These are phyloP conservation scores for Belonocnema kinseyi DNA, from an alignment of 1,140 invertebrate species.

Conservation along the genomic window DNA sequence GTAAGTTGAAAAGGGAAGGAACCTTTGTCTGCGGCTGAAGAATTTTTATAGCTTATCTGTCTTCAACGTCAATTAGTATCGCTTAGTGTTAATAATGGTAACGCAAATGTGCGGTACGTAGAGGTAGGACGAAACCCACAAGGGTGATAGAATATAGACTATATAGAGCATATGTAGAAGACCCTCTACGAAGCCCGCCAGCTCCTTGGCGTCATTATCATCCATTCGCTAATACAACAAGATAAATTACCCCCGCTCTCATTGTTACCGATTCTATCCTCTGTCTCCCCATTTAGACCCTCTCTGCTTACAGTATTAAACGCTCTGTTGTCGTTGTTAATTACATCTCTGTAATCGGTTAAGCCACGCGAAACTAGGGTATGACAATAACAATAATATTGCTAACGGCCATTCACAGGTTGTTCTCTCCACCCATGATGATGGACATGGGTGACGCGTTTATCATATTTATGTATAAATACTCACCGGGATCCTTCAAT, in stretches of 20 bases:
- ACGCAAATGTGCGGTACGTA: not conserved
- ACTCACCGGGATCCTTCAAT: not conserved
- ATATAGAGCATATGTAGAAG: constrained; percentile 14
- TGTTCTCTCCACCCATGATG: constrained; percentile 11
- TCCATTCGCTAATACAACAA: constrained; percentile 62
- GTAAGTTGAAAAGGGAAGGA: too few species aligned
- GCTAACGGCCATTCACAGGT: constrained; percentile 21
- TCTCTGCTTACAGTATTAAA: constrained; percentile 12
- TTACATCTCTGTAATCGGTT: constrained; percentile 29
- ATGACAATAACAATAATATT: constrained; percentile 26
- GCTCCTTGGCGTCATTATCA: constrained; percentile 52
- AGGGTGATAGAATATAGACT: constrained; percentile 2
- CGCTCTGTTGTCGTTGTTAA: constrained; percentile 32
- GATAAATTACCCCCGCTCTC: constrained; percentile 56
- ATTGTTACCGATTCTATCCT: constrained; percentile 37
- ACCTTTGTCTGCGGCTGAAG: too few species aligned
- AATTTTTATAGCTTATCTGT: too few species aligned
- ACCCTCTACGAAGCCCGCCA: constrained; percentile 26
- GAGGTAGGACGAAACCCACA: not conserved
- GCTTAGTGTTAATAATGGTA: constrained; percentile 21
- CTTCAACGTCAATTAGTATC: constrained; percentile 56
- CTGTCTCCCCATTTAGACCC: not conserved
- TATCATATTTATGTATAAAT: not conserved
- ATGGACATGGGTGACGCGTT: not conserved
- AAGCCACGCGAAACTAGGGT: constrained; percentile 30